Evolutionary conservation across 1,140 invertebrate species (phyloP), one percentile per base, ranked within the genome.

Genomic region (Octopus bimaculoides): DNA sequence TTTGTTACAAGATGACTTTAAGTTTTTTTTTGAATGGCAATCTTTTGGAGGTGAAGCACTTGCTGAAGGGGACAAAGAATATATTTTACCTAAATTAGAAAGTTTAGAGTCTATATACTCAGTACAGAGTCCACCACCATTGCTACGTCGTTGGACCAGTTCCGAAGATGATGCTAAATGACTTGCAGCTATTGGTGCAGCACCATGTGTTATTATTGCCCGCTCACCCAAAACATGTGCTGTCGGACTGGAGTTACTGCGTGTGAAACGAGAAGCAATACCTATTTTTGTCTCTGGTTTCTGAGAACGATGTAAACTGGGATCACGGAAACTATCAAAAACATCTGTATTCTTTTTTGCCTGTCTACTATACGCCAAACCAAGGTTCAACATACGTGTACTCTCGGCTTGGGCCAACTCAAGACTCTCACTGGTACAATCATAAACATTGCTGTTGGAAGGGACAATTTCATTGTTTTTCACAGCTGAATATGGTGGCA

Each of bases 381-480:
- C 74, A 8, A 75, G 74, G 17, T 75, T 75, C 6, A 75, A 17
- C 74, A 75, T 52, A n/a, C 74, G 74, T 14, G 41, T 52, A 17
- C 74, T 75, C 17, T 75, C 74, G 6, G 78, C 56, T 17, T 74
- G 77, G 52, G 14, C 5, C 5, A 61, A 53, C n/a, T 80, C 78
- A 78, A 77, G 77, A 71, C 80, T 78, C 12, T 83, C 82, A 52
- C 71, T 77, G 4, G 77, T 20, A 54, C 74, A 77, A 20, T 80
- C 81, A 75, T 56, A 79, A 52, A 26, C 74, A 14, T 79, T 78
- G 75, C 81, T 79, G 26, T 75, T 95, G 94, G 9, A 94, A 91
- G 73, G 94, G 91, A 87, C 94, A 94, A 83, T 93, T 93, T 78
- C 79, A 78, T 56, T 83, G 82, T 61, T 84, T 83, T 83, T 84